Base-by-base conservation (phyloP, 2,888 invertebrate genomes). In the Campoplex nolae region DNA sequence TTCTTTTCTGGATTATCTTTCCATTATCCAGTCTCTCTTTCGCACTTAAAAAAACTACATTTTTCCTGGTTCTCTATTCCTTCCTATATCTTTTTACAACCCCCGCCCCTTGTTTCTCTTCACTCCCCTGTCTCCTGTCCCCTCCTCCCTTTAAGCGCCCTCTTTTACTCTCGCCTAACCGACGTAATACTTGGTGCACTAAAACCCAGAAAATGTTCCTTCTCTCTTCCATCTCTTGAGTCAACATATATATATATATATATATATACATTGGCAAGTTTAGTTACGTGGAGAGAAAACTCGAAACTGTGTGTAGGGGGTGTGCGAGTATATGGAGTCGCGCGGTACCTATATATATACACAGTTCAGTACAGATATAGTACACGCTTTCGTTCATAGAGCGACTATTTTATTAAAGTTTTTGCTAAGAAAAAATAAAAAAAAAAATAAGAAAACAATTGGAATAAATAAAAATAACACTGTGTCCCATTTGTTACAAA, bases 121-220 rank as follows among this genome's bases (percentile, higher is more conserved):
- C 62, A 35, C 45, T 58, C 51, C 68, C 73, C 45, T 38, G 13
- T 9, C 42, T 42, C 42, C 42, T 42, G 3, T 1, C 82, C 71
- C 73, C 74, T 73, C 76, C 83, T 80, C 82, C 83, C 86, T 81
- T 81, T 45, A 32, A 79, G 58, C 79, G 58, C 86, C 86, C 86
- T 75, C 80, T 75, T 86, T 85, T 32, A 48, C 45, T 79, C 79
- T 79, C 79, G 79, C 58, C 70, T 58, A 71, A 79, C 79, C 71
- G 79, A 84, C 82, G 88, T 86, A 88, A 85, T 86, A 56, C 74
- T 73, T 42, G 45, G 35, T 74, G 62, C 73, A 73, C 58, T 58
- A 38, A 78, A 83, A 75, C 38, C 38, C 48, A 58, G 68, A 58
- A 84, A 84, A 84, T 75, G 75, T 78, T 65, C 38, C 45, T 79